Evolutionary conservation across 2,113 vertebrate genomes (phyloP).

Genomic region (Chlorocebus sabaeus): DNA sequence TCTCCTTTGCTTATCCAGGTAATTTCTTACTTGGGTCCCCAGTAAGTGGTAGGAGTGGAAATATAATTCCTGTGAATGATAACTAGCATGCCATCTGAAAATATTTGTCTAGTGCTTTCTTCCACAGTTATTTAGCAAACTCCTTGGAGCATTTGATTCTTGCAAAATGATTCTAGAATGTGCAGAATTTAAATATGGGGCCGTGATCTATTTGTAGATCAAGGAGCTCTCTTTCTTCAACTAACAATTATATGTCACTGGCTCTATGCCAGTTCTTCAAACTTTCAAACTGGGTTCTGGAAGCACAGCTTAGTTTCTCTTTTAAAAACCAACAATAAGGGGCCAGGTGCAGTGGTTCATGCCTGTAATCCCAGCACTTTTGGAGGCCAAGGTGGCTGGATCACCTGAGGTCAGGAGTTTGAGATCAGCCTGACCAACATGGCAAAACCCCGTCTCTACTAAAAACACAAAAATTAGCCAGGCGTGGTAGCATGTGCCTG

Average conservation of each 20-base stretch:
- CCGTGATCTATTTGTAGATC: not conserved
- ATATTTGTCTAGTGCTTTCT: not conserved
- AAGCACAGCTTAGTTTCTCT: not conserved
- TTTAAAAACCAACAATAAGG: not conserved
- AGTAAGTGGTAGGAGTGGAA: not conserved
- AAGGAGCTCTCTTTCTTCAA: not conserved
- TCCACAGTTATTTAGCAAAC: constrained; percentile 19
- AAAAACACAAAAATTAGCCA: too few species aligned
- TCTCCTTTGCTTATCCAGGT: not conserved
- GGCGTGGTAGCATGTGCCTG: too few species aligned
- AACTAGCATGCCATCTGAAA: not conserved
- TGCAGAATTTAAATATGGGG: not conserved
- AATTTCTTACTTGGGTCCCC: not conserved
- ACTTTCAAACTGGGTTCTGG: not conserved
- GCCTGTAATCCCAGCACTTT: too few species aligned
- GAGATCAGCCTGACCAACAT: too few species aligned
- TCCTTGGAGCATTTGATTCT: not conserved
- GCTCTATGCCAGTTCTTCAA: not conserved
- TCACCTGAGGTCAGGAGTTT: too few species aligned
- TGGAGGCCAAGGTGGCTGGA: too few species aligned
- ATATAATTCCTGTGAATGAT: not conserved
- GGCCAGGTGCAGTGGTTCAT: too few species aligned
- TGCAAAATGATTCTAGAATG: not conserved
- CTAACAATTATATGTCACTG: not conserved
- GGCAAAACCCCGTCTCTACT: too few species aligned